Base-by-base conservation (phyloP, 2,797 vertebrate species). In the Psittacula echo region DNA sequence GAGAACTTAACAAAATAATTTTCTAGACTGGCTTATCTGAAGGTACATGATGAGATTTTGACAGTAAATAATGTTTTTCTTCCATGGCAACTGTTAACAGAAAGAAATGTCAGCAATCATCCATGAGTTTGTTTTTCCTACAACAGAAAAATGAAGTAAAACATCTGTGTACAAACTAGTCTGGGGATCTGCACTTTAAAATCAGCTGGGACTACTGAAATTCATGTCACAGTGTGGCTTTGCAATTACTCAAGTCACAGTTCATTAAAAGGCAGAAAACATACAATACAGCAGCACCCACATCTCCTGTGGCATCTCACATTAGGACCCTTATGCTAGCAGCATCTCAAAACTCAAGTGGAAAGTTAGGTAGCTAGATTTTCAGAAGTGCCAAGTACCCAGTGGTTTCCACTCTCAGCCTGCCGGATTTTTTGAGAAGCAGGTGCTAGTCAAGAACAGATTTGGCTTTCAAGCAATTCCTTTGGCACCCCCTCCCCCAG, bases 401-500 rank as follows among this genome's bases (percentile, higher is more conserved):
- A 39, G 14, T 7, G 74, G 44, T 26, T 71, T 80, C 65, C 22
- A 51, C 15, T 34, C 45, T n/a, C 48, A 0, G 2, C 29, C 53
- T 30, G 17, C 5, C 18, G 51, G 51, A 62, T 30, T 68, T 81
- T 85, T 47, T 56, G 45, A 86, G 24, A 81, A 54, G 50, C 26
- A 47, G 27, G 24, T 81, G 60, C 51, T 85, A 61, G 29, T 70
- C 50, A 76, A 4, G 21, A 68, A 65, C 14, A 66, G n/a, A 60
- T 32, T 5, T 44, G 50, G 14, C 16, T 24, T 85, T 50, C 15
- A 70, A 78, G 48, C 8, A 51, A 68, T 23, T 65, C 12, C 10
- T 50, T n/a, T 47, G 39, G 22, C 4, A 10, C 3, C 14, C 29
- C 13, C 3, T 3, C 2, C 21, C 18, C 14, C 24, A 51, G 1